Evolutionary conservation across 2,888 invertebrate genomes (phyloP).

Genomic region (Tetranychus piercei): DNA sequence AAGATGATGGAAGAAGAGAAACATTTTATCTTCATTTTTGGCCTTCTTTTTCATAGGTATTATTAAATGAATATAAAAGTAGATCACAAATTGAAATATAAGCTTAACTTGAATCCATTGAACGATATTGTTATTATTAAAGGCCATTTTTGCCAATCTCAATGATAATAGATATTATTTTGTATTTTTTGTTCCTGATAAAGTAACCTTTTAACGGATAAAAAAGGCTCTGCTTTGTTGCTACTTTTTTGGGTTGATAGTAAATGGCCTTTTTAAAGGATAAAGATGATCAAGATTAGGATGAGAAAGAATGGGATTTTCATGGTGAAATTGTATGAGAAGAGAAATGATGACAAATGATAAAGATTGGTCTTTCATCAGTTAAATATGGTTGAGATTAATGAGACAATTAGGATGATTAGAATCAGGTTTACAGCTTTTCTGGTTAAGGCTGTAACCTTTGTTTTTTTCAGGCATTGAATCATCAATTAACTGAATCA

Average conservation of each 20-base stretch:
- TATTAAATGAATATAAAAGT: too few species aligned
- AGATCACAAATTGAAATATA: background rate
- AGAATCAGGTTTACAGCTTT: background rate
- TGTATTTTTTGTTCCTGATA: background rate
- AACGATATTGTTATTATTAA: background rate
- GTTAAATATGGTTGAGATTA: background rate
- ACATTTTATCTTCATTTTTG: too few species aligned
- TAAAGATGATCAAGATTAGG: background rate
- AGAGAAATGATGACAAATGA: background rate
- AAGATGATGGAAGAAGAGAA: too few species aligned
- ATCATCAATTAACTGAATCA: too few species aligned
- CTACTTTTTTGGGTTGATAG: background rate
- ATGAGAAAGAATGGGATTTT: background rate
- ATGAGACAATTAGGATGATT: background rate
- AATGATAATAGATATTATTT: background rate
- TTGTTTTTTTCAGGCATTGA: too few species aligned
- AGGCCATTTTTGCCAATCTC: background rate
- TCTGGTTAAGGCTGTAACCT: too few species aligned
- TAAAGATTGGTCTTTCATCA: background rate
- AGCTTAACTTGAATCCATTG: background rate
- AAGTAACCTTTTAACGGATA: constrained; percentile 1
- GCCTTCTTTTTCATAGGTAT: too few species aligned
- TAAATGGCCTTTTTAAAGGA: too few species aligned
- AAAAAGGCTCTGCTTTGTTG: background rate
- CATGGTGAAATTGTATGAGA: too few species aligned